Conservation (phyloP, 2,113 vertebrate genomes). For the Rhinoptilus africanus region DNA sequence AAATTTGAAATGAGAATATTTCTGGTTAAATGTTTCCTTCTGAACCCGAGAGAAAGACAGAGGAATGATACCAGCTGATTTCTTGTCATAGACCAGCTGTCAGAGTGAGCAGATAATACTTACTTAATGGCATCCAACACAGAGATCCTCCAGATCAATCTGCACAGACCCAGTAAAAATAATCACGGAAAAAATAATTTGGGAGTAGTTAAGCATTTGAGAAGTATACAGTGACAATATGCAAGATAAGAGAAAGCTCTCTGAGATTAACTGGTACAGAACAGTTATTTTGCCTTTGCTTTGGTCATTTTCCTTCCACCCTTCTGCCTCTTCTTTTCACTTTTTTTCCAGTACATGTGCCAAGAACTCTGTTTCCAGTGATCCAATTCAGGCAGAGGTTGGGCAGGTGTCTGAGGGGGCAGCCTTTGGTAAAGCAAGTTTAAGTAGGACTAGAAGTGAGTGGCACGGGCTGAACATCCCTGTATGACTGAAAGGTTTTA, state of each 20-base stretch:
- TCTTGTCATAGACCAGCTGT: conserved; percentile 9
- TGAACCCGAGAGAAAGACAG: not conserved
- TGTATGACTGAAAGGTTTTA: not conserved
- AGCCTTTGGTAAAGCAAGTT: not conserved
- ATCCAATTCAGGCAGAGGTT: not conserved
- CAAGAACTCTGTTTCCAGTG: not conserved
- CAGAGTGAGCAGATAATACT: not conserved
- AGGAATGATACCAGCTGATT: not conserved
- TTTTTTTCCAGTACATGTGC: not conserved
- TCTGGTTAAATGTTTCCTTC: not conserved
- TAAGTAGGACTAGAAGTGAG: not conserved
- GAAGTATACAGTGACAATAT: not conserved
- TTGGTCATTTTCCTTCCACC: not conserved
- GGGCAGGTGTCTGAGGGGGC: not conserved
- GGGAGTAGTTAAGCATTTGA: not conserved
- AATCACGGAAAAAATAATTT: not conserved
- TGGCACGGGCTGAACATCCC: not conserved
- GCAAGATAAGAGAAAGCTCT: not conserved
- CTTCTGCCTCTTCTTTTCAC: not conserved
- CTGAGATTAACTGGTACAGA: not conserved
- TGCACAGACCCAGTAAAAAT: not conserved
- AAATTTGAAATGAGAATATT: not conserved
- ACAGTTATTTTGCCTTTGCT: not conserved
- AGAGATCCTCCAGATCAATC: not conserved
- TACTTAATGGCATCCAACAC: not conserved